Percentiles rank a stretch among this genome's conserved stretches.
These are phyloP conservation scores for Eurypyga helias DNA, from an alignment of 2,113 vertebrate species.

Conservation along the genomic window DNA sequence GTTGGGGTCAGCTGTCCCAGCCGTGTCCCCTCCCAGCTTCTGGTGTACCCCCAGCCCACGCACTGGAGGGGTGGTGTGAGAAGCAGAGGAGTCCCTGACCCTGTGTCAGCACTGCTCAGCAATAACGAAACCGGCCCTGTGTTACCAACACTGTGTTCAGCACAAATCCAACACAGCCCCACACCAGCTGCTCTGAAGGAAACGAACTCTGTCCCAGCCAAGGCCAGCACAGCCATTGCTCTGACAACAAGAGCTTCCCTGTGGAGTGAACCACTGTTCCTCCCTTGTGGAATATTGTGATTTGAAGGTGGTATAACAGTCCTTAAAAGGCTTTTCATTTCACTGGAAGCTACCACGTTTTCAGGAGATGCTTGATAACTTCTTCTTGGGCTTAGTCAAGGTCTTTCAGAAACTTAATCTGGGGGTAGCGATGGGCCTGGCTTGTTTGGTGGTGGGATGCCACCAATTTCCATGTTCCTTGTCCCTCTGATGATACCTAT, in stretches of 20 bases:
- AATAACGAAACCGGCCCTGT: no score
- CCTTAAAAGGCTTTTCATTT: background rate
- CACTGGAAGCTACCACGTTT: background rate
- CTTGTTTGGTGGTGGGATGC: background rate
- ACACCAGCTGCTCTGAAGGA: no score
- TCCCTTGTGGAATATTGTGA: background rate
- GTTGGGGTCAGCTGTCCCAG: no score
- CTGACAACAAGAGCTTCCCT: fast-evolving
- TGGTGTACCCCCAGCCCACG: no score
- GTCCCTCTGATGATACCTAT: background rate
- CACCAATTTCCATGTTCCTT: background rate
- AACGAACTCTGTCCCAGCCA: no score
- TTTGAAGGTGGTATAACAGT: background rate
- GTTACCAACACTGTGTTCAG: no score
- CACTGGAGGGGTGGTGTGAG: no score
- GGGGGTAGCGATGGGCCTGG: fast-evolving
- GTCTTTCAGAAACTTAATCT: background rate
- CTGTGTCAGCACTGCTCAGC: no score
- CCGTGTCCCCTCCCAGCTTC: no score
- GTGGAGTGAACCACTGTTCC: background rate
- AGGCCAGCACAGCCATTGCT: no score
- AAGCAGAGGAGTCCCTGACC: no score
- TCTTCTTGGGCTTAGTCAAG: background rate
- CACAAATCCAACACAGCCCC: no score
- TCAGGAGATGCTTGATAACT: background rate